Percentiles rank a stretch among this genome's conserved stretches.
phyloP scores from a whole-genome alignment of 2,113 vertebrate genomes.

The Psephotus haematonotus region DNA sequence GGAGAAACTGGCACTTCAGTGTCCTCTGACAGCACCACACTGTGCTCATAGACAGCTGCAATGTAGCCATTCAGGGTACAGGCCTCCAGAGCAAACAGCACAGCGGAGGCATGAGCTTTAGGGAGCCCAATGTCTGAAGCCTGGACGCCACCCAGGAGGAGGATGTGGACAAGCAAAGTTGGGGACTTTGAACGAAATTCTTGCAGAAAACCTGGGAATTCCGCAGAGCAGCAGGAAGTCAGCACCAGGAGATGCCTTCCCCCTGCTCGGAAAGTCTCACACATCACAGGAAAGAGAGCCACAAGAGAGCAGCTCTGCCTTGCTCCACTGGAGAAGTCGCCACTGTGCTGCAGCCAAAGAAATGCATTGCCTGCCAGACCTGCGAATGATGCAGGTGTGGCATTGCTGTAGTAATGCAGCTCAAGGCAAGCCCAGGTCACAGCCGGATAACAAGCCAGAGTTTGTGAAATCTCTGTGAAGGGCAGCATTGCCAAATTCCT shows the following conservation, averaged over 20 bases:
- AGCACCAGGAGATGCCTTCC: background rate
- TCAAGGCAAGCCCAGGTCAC: background rate
- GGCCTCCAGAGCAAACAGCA: background rate
- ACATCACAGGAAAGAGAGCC: background rate
- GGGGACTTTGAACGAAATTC: background rate
- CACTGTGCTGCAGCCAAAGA: background rate
- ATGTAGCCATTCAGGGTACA: background rate
- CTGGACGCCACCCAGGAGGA: background rate
- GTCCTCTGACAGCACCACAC: background rate
- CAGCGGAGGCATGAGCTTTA: background rate
- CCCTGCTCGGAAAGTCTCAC: background rate
- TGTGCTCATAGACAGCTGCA: slow-evolving; percentile 6
- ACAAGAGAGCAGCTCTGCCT: background rate
- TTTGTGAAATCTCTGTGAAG: background rate
- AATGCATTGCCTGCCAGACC: background rate
- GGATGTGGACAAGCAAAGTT: fast-evolving
- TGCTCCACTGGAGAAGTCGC: background rate
- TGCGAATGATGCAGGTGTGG: fast-evolving
- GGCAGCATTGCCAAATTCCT: background rate
- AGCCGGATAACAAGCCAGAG: background rate
- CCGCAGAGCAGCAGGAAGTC: background rate
- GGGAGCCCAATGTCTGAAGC: background rate
- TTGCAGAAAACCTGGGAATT: background rate
- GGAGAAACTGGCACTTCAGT: background rate
- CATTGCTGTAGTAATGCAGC: background rate